phyloP scores from a whole-genome alignment of 1,140 invertebrate genomes.

The Saccostrea cuccullata region DNA sequence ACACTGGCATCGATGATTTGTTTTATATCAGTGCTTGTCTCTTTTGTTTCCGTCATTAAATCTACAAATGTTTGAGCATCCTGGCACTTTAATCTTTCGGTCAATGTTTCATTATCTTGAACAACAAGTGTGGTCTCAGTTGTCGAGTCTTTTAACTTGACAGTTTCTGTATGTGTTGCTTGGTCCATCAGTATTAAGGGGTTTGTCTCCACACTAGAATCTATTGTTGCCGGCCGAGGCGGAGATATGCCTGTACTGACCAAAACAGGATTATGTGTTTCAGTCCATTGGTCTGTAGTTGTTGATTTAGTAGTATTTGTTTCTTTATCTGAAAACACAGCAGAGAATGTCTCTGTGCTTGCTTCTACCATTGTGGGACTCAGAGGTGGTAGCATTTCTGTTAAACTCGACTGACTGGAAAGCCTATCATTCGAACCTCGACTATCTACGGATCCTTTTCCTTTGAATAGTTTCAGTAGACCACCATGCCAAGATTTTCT shows the following conservation, averaged over 20 bases:
- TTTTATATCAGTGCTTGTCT: constrained; percentile 64
- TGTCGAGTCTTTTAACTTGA: constrained; percentile 61
- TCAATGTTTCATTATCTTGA: constrained; percentile 72
- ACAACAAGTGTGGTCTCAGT: constrained; percentile 66
- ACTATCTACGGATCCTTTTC: constrained; percentile 49
- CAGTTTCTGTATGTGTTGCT: constrained; percentile 68
- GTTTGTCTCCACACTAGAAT: constrained; percentile 69
- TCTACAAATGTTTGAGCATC: constrained; percentile 72
- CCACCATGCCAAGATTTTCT: constrained; percentile 54
- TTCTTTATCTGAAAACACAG: constrained; percentile 66
- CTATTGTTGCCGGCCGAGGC: constrained; percentile 65
- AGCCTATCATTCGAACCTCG: constrained; percentile 40
- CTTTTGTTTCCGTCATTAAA: constrained; percentile 57
- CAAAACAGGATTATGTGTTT: constrained; percentile 63
- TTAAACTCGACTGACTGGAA: constrained; percentile 28
- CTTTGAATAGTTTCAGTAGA: constrained; percentile 47
- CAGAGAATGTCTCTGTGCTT: constrained; percentile 57
- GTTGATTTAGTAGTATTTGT: constrained; percentile 60
- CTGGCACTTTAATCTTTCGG: constrained; percentile 60
- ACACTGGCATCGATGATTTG: constrained; percentile 55
- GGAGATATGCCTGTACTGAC: constrained; percentile 72
- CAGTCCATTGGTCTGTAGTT: constrained; percentile 69
- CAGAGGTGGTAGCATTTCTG: constrained; percentile 40
- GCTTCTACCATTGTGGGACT: constrained; percentile 51
- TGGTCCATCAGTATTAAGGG: constrained; percentile 67